These are phyloP conservation scores for Steatornis caripensis DNA, from an alignment of 2,113 vertebrate species.

Conservation along the genomic window DNA sequence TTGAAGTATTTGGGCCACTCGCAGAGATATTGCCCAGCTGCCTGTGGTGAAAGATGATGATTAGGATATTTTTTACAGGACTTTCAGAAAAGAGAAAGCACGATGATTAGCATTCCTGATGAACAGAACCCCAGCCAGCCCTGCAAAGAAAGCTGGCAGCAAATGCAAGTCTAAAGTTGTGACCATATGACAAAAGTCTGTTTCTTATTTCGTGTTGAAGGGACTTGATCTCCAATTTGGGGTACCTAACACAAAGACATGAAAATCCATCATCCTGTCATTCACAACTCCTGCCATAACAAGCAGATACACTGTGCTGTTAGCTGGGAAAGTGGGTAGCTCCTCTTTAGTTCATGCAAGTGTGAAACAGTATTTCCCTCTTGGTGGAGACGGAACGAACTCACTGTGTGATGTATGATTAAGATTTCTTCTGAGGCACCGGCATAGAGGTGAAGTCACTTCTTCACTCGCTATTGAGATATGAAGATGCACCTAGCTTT, in stretches of 20 bases:
- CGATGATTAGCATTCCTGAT: neutral
- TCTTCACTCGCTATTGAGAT: neutral
- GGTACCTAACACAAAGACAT: neutral
- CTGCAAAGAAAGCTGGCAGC: neutral
- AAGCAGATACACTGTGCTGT: neutral
- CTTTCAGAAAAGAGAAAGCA: neutral
- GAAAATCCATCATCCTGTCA: neutral
- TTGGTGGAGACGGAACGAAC: neutral
- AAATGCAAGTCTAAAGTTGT: neutral
- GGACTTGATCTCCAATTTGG: neutral
- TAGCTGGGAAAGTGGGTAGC: neutral
- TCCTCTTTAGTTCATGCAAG: neutral
- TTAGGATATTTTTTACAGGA: neutral
- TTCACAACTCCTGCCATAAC: neutral
- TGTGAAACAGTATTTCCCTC: neutral
- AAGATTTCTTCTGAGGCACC: neutral
- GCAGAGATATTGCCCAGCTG: neutral
- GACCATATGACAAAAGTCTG: neutral
- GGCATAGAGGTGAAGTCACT: neutral
- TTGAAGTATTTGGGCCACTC: neutral
- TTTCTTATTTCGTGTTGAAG: neutral
- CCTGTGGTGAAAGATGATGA: neutral
- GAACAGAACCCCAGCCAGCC: neutral
- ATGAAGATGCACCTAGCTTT: neutral
- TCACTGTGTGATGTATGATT: neutral